Base-by-base conservation (phyloP, 2,888 invertebrate genomes). In the Tenthredo mesomela region DNA sequence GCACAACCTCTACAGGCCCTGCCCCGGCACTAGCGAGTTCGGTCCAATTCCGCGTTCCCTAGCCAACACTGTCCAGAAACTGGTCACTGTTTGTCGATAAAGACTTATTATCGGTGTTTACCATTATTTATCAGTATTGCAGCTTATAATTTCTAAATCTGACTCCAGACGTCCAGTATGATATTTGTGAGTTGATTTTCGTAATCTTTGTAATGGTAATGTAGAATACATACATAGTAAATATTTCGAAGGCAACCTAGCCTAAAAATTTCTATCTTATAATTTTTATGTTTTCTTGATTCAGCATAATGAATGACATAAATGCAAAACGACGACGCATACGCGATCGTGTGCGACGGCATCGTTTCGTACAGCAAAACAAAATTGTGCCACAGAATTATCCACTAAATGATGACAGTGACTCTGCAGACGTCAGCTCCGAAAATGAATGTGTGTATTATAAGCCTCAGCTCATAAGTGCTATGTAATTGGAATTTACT, bases 1-100 rank as follows among this genome's bases (percentile, higher is more conserved):
- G 65, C 29, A 29, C 29, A 65, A 65, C 65, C 65, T 65, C 29
- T 65, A 29, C 65, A 40, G 37, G 65, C 65, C 65, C 65, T 29
- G 29, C 65, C 65, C 15, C 12, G 71, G 6, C 40, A 71, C 40
- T 71, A 40, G 71, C 71, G 5, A 71, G 71, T 71, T n/a, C 71
- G 71, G 1, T 40, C 71, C 71, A 40, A 71, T 71, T 71, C 71
- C 65, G 65, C 15, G 65, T 65, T 71, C 40, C 18, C 71, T 40
- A 40, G 71, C 71, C 71, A 71, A 71, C 40, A 40, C 71, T 40
- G 40, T 40, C 65, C 29, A 65, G 65, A 65, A 65, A 65, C 5
- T 65, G 65, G 65, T 29, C 29, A 65, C 25, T 29, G 29, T 29
- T 29, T 10, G 65, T 29, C 29, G 12, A 65, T 65, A 54, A 54